Conservation (phyloP, 2,113 vertebrate species). For the Syngnathoides biaculeatus region DNA sequence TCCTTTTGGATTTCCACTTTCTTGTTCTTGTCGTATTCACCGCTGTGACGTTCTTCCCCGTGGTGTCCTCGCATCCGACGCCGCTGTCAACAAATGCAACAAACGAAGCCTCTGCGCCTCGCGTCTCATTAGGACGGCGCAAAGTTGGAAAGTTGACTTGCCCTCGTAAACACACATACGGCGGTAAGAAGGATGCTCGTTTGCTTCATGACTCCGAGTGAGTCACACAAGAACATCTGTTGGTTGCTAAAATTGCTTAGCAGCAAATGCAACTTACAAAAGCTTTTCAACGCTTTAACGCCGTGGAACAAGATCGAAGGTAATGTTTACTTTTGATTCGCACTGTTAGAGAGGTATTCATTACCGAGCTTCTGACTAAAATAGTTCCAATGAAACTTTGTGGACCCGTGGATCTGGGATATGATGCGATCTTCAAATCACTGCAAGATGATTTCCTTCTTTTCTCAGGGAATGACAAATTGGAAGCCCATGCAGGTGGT, state of each 20-base stretch:
- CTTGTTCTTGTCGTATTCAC: conserved; percentile 6
- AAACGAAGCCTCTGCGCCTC: conserved; percentile 29
- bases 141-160: conserved; percentile 6
- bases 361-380: neutral
- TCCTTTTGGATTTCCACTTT: conserved; percentile 12
- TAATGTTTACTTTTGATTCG: neutral
- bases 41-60: conserved; percentile 9
- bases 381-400: too few species aligned
- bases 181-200: neutral
- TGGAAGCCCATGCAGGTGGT: too few species aligned
- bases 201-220: neutral
- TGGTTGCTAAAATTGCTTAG: conserved; percentile 8
- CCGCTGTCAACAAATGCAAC: conserved; percentile 3
- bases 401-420: too few species aligned
- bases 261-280: neutral
- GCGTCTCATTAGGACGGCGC: conserved; percentile 23
- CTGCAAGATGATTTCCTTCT: too few species aligned
- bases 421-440: too few species aligned
- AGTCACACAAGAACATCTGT: neutral
- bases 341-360: neutral
- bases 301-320: neutral
- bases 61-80: conserved; percentile 10
- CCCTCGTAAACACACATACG: conserved; percentile 12
- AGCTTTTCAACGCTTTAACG: neutral
- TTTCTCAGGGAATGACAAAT: too few species aligned